phyloP scores from a whole-genome alignment of 2,888 invertebrate genomes.

The Philereme transversata region DNA sequence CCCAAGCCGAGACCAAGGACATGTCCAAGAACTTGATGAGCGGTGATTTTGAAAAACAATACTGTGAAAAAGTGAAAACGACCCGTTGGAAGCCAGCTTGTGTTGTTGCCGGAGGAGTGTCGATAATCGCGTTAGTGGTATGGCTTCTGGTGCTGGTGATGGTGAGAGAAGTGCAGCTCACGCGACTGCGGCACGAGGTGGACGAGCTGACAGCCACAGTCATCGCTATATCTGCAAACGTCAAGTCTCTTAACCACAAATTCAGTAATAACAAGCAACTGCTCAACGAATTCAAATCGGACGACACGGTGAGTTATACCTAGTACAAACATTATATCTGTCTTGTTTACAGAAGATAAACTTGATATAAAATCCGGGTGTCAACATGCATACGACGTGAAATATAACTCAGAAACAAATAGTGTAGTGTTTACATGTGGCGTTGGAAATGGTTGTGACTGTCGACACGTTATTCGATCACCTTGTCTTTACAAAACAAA shows the following conservation, averaged over 20 bases:
- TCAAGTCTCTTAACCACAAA: slow-evolving; percentile 67
- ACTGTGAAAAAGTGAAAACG: slow-evolving; percentile 56
- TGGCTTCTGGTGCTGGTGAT: slow-evolving; percentile 68
- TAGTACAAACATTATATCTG: slow-evolving; percentile 10
- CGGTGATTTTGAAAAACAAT: slow-evolving; percentile 74
- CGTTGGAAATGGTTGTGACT: slow-evolving; percentile 5
- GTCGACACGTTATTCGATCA: slow-evolving; percentile 1
- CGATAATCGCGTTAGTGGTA: slow-evolving; percentile 46
- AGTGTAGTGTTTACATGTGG: slow-evolving; percentile 10
- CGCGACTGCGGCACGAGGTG: slow-evolving; percentile 63
- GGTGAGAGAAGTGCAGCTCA: slow-evolving; percentile 66
- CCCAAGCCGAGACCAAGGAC: slow-evolving; percentile 69
- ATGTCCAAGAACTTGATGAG: slow-evolving; percentile 76
- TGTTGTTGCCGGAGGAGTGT: slow-evolving; percentile 47
- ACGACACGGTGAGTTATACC: slow-evolving; percentile 74
- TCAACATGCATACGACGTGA: slow-evolving; percentile 31
- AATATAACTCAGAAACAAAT: slow-evolving; percentile 16
- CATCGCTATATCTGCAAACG: slow-evolving; percentile 65
- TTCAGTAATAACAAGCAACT: slow-evolving; percentile 62
- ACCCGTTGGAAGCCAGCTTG: slow-evolving; percentile 54
- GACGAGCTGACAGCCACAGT: slow-evolving; percentile 69
- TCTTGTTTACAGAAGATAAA: slow-evolving; percentile 21
- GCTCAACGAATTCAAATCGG: slow-evolving; percentile 68
- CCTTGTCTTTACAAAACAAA: slow-evolving; percentile 2
- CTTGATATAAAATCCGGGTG: slow-evolving; percentile 31